Evolutionary conservation across 2,888 invertebrate genomes (phyloP).

Genomic region (Serripes groenlandicus): DNA sequence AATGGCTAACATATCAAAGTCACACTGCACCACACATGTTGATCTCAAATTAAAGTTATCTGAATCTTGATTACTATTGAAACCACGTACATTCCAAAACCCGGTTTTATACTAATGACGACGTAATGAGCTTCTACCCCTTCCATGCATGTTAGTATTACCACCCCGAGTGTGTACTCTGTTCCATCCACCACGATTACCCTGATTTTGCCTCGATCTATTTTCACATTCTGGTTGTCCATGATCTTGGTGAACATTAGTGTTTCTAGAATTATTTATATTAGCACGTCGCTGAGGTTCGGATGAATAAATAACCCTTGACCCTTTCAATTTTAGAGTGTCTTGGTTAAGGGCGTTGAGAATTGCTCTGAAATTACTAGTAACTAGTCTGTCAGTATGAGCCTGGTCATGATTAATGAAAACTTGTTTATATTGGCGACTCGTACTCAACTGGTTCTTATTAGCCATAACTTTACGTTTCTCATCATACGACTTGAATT

Average conservation of each 20-base stretch:
- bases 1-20: conserved; percentile 43
- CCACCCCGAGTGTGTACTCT: too few relatives aligned
- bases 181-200: too few relatives aligned
- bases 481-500: conserved; percentile 2
- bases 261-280: too few relatives aligned
- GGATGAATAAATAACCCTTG: conserved; percentile 9
- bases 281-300: too few relatives aligned
- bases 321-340: conserved; percentile 1
- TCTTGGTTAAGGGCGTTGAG: conserved; percentile 1
- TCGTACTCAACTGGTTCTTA: not conserved
- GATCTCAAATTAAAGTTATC: conserved; percentile 17
- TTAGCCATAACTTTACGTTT: conserved; percentile 28
- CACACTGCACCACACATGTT: conserved; percentile 7
- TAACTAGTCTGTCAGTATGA: conserved; percentile 6
- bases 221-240: too few relatives aligned
- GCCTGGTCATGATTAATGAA: conserved; percentile 27
- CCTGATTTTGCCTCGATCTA: too few relatives aligned
- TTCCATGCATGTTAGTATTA: too few relatives aligned
- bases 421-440: conserved; percentile 7
- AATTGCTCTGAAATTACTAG: conserved; percentile 16
- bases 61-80: not conserved
- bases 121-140: not conserved
- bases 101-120: conserved; percentile 24
- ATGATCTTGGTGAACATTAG: too few relatives aligned
- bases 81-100: conserved; percentile 47